Conservation (phyloP, 2,797 vertebrate species). For the Artibeus jamaicensis region DNA sequence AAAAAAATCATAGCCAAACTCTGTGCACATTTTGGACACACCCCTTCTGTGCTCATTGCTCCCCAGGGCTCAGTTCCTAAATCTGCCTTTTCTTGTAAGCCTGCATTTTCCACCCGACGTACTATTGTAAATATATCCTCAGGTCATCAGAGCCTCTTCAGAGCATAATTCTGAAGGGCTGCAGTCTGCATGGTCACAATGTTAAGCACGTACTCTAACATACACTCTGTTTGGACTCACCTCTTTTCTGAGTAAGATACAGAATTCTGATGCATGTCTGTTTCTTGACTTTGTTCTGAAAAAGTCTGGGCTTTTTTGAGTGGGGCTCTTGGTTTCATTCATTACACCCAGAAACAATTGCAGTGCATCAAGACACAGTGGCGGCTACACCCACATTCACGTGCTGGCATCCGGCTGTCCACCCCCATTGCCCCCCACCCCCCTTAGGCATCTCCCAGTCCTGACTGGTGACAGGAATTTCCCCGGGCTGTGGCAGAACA, state of each 20-base stretch:
- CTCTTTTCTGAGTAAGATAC: not conserved
- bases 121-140: not conserved
- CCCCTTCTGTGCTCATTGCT: not conserved
- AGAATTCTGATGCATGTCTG: not conserved
- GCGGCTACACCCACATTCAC: not conserved
- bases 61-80: not conserved
- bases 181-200: not conserved
- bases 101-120: not conserved
- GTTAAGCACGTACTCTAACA: not conserved
- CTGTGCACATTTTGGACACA: not conserved
- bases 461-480: not conserved
- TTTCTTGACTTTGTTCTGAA: not conserved
- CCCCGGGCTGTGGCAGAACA: not conserved
- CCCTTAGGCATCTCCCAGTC: not conserved
- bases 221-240: not conserved
- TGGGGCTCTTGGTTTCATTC: not conserved
- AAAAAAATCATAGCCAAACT: not conserved
- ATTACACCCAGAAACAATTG: not conserved
- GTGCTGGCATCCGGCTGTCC: not conserved
- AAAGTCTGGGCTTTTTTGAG: not conserved
- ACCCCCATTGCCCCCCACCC: accelerated
- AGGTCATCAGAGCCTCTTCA: not conserved
- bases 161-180: not conserved
- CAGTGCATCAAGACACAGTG: not conserved
- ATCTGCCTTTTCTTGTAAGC: not conserved